Percentiles rank a stretch among this genome's conserved stretches.
Conservation (phyloP, 2,888 invertebrate species). For the Octodonta nipae region DNA sequence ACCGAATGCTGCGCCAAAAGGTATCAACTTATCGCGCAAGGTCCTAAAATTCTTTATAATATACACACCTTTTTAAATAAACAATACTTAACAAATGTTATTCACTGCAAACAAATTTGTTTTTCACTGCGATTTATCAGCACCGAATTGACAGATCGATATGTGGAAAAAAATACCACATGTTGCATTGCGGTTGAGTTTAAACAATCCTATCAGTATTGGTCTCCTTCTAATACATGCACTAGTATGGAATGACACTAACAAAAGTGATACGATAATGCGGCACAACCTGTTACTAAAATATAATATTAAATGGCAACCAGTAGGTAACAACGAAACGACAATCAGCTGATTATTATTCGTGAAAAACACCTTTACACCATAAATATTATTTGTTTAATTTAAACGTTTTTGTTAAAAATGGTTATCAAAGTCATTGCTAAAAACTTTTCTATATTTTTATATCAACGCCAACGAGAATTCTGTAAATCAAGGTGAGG, state of each 20-base stretch:
- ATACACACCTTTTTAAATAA: conserved; percentile 7
- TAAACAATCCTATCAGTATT: conserved; percentile 10
- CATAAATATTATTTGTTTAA: no score
- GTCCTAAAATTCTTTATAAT: conserved; percentile 15
- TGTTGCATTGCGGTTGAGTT: conserved; percentile 24
- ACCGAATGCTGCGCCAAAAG: conserved; percentile 29
- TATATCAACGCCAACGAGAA: conserved; percentile 28
- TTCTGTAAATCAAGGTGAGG: conserved; percentile 29
- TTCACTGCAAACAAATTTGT: no score
- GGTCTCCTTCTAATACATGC: conserved; percentile 7
- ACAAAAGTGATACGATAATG: conserved; percentile 9
- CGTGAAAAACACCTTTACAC: no score
- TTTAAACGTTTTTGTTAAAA: no score
- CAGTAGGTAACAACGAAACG: no score
- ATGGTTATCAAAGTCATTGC: conserved; percentile 29
- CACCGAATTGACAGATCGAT: conserved; percentile 28
- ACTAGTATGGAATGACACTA: conserved; percentile 7
- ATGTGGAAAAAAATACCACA: conserved; percentile 24
- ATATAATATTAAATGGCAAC: no score
- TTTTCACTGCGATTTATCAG: no score
- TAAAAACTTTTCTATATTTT: conserved; percentile 28
- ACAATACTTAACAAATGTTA: no score
- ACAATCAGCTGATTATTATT: no score
- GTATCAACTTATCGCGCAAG: conserved; percentile 25
- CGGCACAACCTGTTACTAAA: conserved; percentile 15